A percentile compares a stretch with the other conserved stretches of the same genome.
Evolutionary conservation across 1,140 invertebrate species (phyloP).

Genomic region (Danaus melanippus): DNA sequence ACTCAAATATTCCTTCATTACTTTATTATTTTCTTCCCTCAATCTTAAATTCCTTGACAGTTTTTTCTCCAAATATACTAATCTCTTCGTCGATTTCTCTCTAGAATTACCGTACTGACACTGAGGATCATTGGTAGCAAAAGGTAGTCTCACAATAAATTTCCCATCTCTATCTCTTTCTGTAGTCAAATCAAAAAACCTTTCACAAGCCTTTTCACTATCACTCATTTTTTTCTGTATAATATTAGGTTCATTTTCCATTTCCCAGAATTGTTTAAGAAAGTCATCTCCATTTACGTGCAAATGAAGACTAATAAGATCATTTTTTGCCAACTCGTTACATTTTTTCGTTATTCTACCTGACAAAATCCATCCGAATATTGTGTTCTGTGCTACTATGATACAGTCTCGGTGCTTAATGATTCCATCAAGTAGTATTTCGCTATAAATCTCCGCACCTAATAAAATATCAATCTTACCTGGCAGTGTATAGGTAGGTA

Average conservation of each 20-base stretch:
- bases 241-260: constrained; percentile 5
- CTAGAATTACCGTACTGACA: not conserved
- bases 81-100: not conserved
- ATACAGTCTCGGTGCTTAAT: constrained; percentile 16
- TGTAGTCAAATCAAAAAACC: constrained; percentile 1
- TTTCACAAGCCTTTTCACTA: not conserved
- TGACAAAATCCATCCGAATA: constrained; percentile 24
- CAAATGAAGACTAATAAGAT: constrained; percentile 11
- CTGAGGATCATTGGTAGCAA: not conserved
- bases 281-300: constrained; percentile 4
- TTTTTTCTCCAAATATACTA: not conserved
- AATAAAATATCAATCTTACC: constrained; percentile 25
- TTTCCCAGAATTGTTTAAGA: constrained; percentile 7
- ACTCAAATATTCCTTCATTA: too few species aligned
- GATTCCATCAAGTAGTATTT: constrained; percentile 21
- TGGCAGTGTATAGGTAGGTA: constrained; percentile 11
- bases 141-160: constrained; percentile 1
- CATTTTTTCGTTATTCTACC: constrained; percentile 6
- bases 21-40: not conserved
- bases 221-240: constrained; percentile 1
- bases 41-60: not conserved
- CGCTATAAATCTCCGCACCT: constrained; percentile 23
- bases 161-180: constrained; percentile 2
- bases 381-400: constrained; percentile 25
- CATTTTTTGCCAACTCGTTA: not conserved